phyloP scores from a whole-genome alignment of 2,888 invertebrate genomes.

The Monoplex corrugatus region DNA sequence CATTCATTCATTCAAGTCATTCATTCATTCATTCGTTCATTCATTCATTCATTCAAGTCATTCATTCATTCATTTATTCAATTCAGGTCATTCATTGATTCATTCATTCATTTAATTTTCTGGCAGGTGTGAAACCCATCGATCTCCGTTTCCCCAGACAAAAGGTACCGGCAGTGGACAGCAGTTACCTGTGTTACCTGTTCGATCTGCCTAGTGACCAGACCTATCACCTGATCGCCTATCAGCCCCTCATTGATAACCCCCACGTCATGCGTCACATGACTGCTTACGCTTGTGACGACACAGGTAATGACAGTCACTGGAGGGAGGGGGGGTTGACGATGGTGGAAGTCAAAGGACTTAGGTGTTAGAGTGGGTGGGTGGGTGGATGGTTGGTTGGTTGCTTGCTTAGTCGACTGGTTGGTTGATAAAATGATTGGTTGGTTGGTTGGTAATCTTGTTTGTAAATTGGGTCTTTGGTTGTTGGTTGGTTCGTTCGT shows the following conservation, averaged over 20 bases:
- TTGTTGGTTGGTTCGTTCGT: no score
- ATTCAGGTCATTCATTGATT: not conserved
- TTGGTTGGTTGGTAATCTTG: no score
- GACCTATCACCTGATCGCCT: slow-evolving; percentile 60
- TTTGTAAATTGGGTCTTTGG: no score
- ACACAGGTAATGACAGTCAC: not conserved
- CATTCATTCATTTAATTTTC: not conserved
- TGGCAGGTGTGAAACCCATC: slow-evolving; percentile 50
- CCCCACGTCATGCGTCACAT: slow-evolving; percentile 61
- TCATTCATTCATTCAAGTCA: not conserved
- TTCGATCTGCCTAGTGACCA: slow-evolving; percentile 55
- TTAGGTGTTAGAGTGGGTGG: not conserved
- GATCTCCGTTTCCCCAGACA: slow-evolving; percentile 53
- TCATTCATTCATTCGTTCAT: not conserved
- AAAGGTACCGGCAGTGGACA: slow-evolving; percentile 58
- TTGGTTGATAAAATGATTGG: no score
- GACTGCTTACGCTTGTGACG: slow-evolving; percentile 58
- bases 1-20: no score
- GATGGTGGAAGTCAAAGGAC: not conserved
- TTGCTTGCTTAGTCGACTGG: no score
- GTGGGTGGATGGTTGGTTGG: no score
- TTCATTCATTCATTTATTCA: not conserved
- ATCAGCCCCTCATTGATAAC: slow-evolving; percentile 58
- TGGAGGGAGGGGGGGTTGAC: not conserved
- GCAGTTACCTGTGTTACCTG: slow-evolving; percentile 62